Conservation (phyloP, 1,140 invertebrate genomes). For the Limonius californicus region DNA sequence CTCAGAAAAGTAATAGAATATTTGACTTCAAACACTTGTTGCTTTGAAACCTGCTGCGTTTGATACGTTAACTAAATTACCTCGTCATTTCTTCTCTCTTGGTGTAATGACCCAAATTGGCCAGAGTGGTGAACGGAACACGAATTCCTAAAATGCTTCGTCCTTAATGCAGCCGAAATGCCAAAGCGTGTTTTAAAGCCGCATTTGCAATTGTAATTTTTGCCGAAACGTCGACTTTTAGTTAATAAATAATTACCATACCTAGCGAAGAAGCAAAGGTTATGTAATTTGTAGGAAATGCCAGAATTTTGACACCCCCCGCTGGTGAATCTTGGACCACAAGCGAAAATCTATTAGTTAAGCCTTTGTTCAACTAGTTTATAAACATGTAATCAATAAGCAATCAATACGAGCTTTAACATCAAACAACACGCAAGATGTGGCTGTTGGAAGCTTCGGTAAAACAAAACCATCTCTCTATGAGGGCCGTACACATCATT, state of each 20-base stretch:
- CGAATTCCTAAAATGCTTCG: constrained; percentile 16
- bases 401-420: too few relatives aligned
- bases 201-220: not conserved
- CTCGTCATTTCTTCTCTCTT: not conserved
- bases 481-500: not conserved
- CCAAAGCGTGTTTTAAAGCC: not conserved
- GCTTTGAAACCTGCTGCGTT: constrained; percentile 1
- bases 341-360: too few relatives aligned
- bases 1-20: not conserved
- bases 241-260: too few relatives aligned
- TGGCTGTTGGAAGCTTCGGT: not conserved
- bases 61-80: constrained; percentile 1
- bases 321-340: too few relatives aligned
- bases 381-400: too few relatives aligned
- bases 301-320: too few relatives aligned
- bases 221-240: too few relatives aligned
- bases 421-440: too few relatives aligned
- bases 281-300: too few relatives aligned
- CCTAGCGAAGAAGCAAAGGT: too few relatives aligned
- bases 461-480: not conserved
- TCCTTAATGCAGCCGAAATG: not conserved
- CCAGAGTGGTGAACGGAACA: not conserved
- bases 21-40: constrained; percentile 1
- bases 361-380: too few relatives aligned
- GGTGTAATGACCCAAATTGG: constrained; percentile 19